phyloP scores from a whole-genome alignment of 2,888 invertebrate genomes.

The Pseudococcus longispinus region DNA sequence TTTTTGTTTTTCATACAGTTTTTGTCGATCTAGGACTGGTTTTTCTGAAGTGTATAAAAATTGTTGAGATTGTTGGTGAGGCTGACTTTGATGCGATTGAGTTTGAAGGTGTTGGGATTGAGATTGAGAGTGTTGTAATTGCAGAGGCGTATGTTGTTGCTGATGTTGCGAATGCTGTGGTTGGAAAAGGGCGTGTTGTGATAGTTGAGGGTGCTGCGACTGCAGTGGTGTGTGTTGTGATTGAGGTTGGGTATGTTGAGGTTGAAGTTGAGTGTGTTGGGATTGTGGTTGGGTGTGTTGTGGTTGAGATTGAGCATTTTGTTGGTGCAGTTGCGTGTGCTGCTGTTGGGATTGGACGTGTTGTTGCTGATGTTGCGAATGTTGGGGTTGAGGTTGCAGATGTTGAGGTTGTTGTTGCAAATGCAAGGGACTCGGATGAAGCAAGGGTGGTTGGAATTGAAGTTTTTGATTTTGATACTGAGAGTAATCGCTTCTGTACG shows the following conservation, averaged over 20 bases:
- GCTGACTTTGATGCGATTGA: slow-evolving; percentile 60
- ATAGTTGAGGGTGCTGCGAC: slow-evolving; percentile 58
- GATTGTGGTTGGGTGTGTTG: slow-evolving; percentile 60
- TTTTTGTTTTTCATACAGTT: slow-evolving; percentile 41
- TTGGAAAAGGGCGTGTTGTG: slow-evolving; percentile 57
- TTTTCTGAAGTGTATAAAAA: not conserved
- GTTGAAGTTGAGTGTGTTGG: slow-evolving; percentile 61
- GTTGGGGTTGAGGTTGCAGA: slow-evolving; percentile 64
- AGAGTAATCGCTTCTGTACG: slow-evolving; percentile 23
- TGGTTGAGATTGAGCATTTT: slow-evolving; percentile 54
- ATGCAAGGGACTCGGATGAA: slow-evolving; percentile 50
- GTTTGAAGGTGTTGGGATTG: slow-evolving; percentile 59
- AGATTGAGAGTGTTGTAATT: slow-evolving; percentile 56
- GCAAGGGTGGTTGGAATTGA: slow-evolving; percentile 57
- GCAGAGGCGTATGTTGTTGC: slow-evolving; percentile 57
- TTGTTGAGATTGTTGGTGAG: slow-evolving; percentile 56
- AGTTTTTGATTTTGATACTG: slow-evolving; percentile 50
- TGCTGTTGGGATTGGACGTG: slow-evolving; percentile 60
- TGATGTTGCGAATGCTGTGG: slow-evolving; percentile 59
- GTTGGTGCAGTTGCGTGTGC: slow-evolving; percentile 57
- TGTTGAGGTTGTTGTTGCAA: slow-evolving; percentile 58
- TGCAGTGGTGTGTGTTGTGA: slow-evolving; percentile 56
- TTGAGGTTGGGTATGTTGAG: slow-evolving; percentile 58
- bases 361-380: slow-evolving; percentile 61
- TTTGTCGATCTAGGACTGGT: slow-evolving; percentile 12